Evolutionary conservation across 2,888 invertebrate species (phyloP).

Genomic region (Gandaritis pyraliata): DNA sequence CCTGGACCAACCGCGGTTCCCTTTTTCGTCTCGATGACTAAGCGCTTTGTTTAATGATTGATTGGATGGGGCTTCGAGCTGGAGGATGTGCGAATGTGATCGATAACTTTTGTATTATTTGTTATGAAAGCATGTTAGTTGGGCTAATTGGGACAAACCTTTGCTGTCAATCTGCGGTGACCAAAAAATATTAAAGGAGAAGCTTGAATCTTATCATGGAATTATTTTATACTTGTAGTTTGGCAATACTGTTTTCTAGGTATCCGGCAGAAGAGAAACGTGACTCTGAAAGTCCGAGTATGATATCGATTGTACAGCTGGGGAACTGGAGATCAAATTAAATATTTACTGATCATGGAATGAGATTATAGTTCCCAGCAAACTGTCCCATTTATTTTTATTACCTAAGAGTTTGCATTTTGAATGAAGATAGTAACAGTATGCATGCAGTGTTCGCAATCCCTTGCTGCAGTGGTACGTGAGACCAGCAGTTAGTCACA

Average conservation of each 20-base stretch:
- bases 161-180: neutral
- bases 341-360: neutral
- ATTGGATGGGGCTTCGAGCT: conserved; percentile 9
- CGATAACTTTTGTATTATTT: conserved; percentile 15
- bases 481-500: conserved; percentile 21
- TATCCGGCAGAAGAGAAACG: too few species aligned
- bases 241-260: neutral
- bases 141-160: conserved; percentile 15
- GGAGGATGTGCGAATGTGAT: conserved; percentile 18
- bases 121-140: conserved; percentile 11
- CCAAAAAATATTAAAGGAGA: neutral
- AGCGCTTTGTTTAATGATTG: conserved; percentile 37
- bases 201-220: neutral
- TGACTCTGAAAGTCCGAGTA: neutral
- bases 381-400: neutral
- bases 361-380: too few species aligned
- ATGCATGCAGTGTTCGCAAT: conserved; percentile 3
- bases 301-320: neutral
- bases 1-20: conserved; percentile 47
- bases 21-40: conserved; percentile 57
- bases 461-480: conserved; percentile 22
- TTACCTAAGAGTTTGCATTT: neutral
- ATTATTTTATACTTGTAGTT: neutral
- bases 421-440: neutral
- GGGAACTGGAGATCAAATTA: neutral